Base-by-base conservation (phyloP, 2,888 invertebrate species). In the Tachystola acroxantha region DNA sequence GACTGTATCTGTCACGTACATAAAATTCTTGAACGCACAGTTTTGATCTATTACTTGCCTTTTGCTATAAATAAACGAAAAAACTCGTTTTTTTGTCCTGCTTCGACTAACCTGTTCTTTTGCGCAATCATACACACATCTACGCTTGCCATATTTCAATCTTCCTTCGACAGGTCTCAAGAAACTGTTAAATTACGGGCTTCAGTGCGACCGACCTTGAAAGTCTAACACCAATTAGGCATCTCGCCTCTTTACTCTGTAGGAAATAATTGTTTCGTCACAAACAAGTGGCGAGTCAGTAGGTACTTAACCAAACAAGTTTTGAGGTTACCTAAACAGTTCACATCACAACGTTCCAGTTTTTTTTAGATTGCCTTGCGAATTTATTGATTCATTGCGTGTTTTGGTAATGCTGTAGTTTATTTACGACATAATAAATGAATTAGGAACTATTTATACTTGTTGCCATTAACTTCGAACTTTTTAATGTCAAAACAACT, bases 311-410 rank as follows among this genome's bases (percentile, higher is more conserved):
- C 34, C 9, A 39, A 70, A 76, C 76, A 40, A 61, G 76, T 75
- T 75, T 69, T 60, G 47, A 59, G 57, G 63, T 69, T 68, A 66
- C 65, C 63, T 63, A 70, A 68, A 65, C 70, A 62, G 38, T 45
- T 40, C 43, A 40, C 36, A n/a, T n/a, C 36, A n/a, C 2, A 30
- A 33, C 51, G 64, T 63, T 60, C 65, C 46, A 66, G 53, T 63
- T 70, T 64, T 68, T 64, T 62, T 56, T 45, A 43, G 45, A 57
- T 50, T 40, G 47, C 50, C 48, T 43, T 48, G 49, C 53, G 43
- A 40, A 36, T 48, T 27, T 45, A 45, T 37, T 39, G 34, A 34
- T 32, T 36, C 20, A 24, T 12, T 32, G 6, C 4, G 30, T n/a
- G 6, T 28, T 4, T 16, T 16, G 3, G 16, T 4, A 16, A 16